phyloP scores from a whole-genome alignment of 92 coral and sea anemone species.

The Plumapathes pennacea region DNA sequence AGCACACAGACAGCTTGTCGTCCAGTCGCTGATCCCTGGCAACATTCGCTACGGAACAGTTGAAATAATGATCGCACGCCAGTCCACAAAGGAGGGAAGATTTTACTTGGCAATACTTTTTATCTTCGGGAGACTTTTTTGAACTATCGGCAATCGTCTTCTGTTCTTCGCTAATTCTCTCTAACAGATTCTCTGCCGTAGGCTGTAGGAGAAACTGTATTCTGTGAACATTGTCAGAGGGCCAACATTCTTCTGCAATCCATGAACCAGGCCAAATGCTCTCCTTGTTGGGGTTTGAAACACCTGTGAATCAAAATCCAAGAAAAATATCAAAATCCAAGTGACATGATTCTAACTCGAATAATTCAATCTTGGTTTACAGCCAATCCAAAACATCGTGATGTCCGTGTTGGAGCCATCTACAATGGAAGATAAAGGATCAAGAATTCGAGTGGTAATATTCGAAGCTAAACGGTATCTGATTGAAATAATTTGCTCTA shows the following conservation, averaged over 20 bases:
- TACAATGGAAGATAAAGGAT: too few species aligned
- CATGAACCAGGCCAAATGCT: conserved; percentile 73
- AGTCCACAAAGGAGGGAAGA: conserved; percentile 48
- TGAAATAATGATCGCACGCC: conserved; percentile 30
- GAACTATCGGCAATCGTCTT: too few species aligned
- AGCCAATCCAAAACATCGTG: too few species aligned
- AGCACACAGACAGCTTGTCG: conserved; percentile 63
- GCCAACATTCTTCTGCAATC: conserved; percentile 81
- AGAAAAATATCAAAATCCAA: too few species aligned
- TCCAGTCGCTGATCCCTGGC: conserved; percentile 66
- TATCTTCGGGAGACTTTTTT: too few species aligned
- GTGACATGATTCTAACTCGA: too few species aligned
- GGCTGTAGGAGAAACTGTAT: conserved; percentile 22
- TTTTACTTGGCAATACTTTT: too few species aligned
- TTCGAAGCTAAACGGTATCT: too few species aligned
- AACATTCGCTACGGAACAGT: conserved; percentile 21
- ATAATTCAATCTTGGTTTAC: too few species aligned
- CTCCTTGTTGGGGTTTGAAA: conserved; percentile 40
- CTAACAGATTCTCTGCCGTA: not conserved
- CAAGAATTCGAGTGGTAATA: too few species aligned
- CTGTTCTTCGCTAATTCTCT: not conserved
- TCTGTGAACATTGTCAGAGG: conserved; percentile 54
- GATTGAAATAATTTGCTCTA: too few species aligned
- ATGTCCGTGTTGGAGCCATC: too few species aligned
- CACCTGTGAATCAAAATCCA: conserved; percentile 43